phyloP scores from a whole-genome alignment of 2,888 invertebrate genomes.

The Limnephilus lunatus region DNA sequence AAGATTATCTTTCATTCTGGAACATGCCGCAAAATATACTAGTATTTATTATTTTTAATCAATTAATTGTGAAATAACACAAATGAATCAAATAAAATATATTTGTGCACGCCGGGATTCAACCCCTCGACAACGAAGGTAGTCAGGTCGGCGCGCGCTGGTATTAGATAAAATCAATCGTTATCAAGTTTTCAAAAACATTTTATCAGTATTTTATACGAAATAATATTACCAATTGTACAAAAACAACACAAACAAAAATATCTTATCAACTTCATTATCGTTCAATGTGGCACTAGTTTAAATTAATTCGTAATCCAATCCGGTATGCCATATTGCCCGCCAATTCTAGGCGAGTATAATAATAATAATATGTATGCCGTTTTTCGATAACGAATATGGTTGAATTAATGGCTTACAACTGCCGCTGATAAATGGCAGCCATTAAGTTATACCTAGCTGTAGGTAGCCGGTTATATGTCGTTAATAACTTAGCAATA shows the following conservation, averaged over 20 bases:
- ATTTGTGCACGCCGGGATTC: too few relatives aligned
- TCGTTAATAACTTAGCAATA: slow-evolving; percentile 40
- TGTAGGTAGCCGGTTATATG: background rate
- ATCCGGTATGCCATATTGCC: background rate
- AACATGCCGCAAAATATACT: too few relatives aligned
- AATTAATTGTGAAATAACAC: too few relatives aligned
- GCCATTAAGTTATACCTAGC: slow-evolving; percentile 12
- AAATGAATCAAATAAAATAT: too few relatives aligned
- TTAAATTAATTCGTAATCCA: background rate
- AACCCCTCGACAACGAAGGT: too few relatives aligned
- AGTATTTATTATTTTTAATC: too few relatives aligned
- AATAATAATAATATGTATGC: background rate
- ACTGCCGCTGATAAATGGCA: slow-evolving; percentile 24
- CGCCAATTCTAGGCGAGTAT: background rate
- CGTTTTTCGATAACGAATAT: slow-evolving; percentile 40
- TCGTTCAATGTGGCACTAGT: background rate
- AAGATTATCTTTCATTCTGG: too few relatives aligned
- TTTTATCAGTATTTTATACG: too few relatives aligned
- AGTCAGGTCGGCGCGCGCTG: too few relatives aligned
- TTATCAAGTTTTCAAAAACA: too few relatives aligned
- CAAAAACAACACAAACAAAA: background rate
- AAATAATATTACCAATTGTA: too few relatives aligned
- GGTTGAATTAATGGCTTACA: slow-evolving; percentile 26
- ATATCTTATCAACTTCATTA: background rate
- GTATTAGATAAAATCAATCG: too few relatives aligned